These are phyloP conservation scores for Toxotes chatareus DNA, from an alignment of 2,113 vertebrate species.

Conservation along the genomic window DNA sequence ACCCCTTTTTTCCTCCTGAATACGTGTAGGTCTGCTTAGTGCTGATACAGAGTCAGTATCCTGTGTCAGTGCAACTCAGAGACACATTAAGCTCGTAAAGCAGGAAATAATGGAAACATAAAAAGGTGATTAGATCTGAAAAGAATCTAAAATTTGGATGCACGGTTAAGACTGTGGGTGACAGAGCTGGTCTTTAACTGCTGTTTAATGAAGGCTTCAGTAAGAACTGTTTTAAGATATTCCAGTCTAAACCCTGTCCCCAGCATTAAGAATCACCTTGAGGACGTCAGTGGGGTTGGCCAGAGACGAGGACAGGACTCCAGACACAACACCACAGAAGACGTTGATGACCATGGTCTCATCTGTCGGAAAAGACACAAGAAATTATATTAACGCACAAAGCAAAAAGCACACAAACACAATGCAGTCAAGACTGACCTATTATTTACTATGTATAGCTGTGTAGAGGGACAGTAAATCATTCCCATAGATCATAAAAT, in stretches of 20 bases:
- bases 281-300: conserved; percentile 97
- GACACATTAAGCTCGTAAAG: too few relatives aligned
- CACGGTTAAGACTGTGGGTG: too few relatives aligned
- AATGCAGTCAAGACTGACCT: background rate
- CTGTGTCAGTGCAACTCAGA: too few relatives aligned
- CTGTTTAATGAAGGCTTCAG: too few relatives aligned
- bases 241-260: background rate
- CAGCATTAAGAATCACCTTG: conserved; percentile 85
- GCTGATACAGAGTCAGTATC: too few relatives aligned
- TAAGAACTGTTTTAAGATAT: too few relatives aligned
- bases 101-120: too few relatives aligned
- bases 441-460: background rate
- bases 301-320: conserved; percentile 94
- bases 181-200: too few relatives aligned
- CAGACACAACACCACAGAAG: conserved; percentile 95
- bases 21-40: too few relatives aligned
- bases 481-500: background rate
- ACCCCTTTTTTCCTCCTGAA: background rate
- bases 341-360: conserved; percentile 97
- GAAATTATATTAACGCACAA: background rate
- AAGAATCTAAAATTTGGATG: too few relatives aligned
- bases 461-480: background rate
- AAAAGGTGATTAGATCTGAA: too few relatives aligned
- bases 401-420: background rate
- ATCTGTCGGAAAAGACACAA: conserved; percentile 83